These are phyloP conservation scores for Spatulosminthurus flaviceps DNA, from an alignment of 2,888 invertebrate species.

Conservation along the genomic window DNA sequence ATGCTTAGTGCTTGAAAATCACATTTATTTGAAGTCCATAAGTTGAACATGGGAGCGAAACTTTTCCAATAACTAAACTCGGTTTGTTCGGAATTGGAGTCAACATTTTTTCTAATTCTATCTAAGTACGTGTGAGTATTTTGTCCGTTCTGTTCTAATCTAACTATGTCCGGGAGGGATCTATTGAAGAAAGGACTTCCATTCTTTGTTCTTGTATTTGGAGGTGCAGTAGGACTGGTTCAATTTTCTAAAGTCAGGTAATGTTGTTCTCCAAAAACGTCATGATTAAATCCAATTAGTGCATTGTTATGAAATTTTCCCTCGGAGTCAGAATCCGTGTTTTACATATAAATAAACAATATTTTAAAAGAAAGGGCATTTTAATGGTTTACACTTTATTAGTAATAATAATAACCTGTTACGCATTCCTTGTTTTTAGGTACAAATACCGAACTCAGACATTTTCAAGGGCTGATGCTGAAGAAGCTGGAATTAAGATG, in stretches of 20 bases:
- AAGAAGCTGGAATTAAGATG: constrained; percentile 75
- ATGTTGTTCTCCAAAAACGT: neutral
- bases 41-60: no score
- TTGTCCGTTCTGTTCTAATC: no score
- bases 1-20: no score
- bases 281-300: neutral
- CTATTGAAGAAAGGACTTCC: constrained; percentile 75
- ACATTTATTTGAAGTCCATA: no score
- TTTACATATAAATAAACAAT: no score
- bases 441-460: constrained; percentile 69
- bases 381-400: neutral
- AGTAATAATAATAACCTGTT: neutral
- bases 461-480: constrained; percentile 71
- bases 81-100: no score
- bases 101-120: no score
- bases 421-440: constrained; percentile 64
- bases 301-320: no score
- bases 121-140: no score
- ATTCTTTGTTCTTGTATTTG: constrained; percentile 77
- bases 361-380: neutral
- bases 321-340: no score
- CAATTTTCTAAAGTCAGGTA: constrained; percentile 81
- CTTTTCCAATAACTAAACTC: no score
- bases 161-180: no score
- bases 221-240: constrained; percentile 79